Evolutionary conservation across 2,888 invertebrate species (phyloP).

Genomic region (Nephrocerus scutellatus): DNA sequence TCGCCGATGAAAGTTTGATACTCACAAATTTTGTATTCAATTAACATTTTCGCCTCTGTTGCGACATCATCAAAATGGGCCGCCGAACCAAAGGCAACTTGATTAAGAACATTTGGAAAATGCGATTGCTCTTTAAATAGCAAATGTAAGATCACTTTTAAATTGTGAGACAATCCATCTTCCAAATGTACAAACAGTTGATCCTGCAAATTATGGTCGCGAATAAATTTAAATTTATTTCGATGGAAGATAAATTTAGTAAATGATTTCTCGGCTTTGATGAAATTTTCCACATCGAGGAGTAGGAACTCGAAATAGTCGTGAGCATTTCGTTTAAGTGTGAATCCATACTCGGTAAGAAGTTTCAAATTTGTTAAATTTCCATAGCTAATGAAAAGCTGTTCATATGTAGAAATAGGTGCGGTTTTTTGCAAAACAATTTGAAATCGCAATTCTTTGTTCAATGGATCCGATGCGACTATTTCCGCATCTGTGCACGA

Average conservation of each 20-base stretch:
- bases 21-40: slow-evolving; percentile 36
- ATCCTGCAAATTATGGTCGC: slow-evolving; percentile 54
- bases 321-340: slow-evolving; percentile 59
- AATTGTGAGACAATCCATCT: slow-evolving; percentile 63
- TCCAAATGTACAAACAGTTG: slow-evolving; percentile 57
- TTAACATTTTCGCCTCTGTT: slow-evolving; percentile 28
- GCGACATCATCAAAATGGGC: slow-evolving; percentile 30
- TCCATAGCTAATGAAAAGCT: slow-evolving; percentile 87
- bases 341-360: slow-evolving; percentile 84
- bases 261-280: slow-evolving; percentile 37
- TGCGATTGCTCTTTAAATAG: slow-evolving; percentile 38
- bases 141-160: slow-evolving; percentile 45
- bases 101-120: slow-evolving; percentile 42
- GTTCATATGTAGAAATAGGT: slow-evolving; percentile 48
- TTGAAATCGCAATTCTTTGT: slow-evolving; percentile 28
- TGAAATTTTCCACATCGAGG: slow-evolving; percentile 50
- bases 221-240: slow-evolving; percentile 59
- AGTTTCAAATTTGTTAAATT: slow-evolving; percentile 71
- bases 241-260: slow-evolving; percentile 45
- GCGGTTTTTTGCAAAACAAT: slow-evolving; percentile 25
- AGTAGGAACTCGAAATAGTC: slow-evolving; percentile 60
- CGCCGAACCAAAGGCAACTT: slow-evolving; percentile 43
- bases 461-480: slow-evolving; percentile 13
- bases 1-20: slow-evolving; percentile 29
- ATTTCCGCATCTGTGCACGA: slow-evolving; percentile 52